Conservation (phyloP, 2,888 invertebrate genomes). For the Polietes domitor region DNA sequence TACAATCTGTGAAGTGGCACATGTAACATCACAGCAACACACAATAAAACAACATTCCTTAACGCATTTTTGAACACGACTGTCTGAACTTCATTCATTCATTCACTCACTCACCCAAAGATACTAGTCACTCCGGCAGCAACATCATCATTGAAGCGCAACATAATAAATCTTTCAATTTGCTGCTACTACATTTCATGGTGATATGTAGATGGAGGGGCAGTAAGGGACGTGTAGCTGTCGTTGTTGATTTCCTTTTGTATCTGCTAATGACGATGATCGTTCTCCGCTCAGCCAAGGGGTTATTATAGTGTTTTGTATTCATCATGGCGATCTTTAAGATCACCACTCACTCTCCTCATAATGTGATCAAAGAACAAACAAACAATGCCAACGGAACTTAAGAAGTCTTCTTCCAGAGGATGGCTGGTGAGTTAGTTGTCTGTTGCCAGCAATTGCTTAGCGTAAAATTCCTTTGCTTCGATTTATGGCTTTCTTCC, state of each 20-base stretch:
- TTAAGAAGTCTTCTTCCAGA: not conserved
- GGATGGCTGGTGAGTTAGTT: not conserved
- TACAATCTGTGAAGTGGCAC: constrained; percentile 60
- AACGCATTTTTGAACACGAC: constrained; percentile 53
- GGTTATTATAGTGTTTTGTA: not conserved
- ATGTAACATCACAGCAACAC: constrained; percentile 64
- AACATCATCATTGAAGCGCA: constrained; percentile 62
- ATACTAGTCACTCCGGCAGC: constrained; percentile 6
- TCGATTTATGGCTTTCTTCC: not conserved
- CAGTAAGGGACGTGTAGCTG: not conserved
- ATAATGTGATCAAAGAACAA: not conserved
- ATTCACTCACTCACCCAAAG: not conserved
- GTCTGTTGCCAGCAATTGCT: not conserved
- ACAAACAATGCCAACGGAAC: not conserved
- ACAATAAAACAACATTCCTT: constrained; percentile 67
- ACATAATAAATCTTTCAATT: constrained; percentile 65
- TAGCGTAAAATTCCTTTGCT: not conserved
- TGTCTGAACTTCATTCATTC: constrained; percentile 36
- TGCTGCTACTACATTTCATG: constrained; percentile 36
- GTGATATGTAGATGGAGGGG: not conserved
- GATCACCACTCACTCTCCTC: constrained; percentile 34
- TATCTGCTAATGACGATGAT: not conserved
- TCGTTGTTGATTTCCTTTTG: constrained; percentile 14
- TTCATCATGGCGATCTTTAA: not conserved
- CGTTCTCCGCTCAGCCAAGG: not conserved